These are phyloP conservation scores for Ceratotherium simum DNA, from an alignment of 2,113 vertebrate genomes.

Conservation along the genomic window DNA sequence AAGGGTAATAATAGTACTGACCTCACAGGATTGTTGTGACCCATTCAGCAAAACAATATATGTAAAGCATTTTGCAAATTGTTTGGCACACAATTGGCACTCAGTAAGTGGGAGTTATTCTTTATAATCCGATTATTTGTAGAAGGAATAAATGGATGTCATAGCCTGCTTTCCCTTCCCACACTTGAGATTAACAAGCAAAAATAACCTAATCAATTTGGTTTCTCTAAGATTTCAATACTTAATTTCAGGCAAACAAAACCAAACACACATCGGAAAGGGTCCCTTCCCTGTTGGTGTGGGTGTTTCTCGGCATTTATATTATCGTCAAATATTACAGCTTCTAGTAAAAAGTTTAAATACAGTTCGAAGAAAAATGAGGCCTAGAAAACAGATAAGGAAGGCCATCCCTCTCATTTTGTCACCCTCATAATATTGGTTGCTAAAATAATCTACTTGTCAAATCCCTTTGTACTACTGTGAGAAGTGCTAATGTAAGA, in stretches of 20 bases:
- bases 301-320: slow-evolving; percentile 61
- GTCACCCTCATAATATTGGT: slow-evolving; percentile 60
- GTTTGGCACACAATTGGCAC: not conserved
- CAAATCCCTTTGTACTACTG: slow-evolving; percentile 62
- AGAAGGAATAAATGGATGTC: slow-evolving; percentile 16
- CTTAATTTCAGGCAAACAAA: slow-evolving; percentile 62
- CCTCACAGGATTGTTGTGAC: not conserved
- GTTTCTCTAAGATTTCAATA: slow-evolving; percentile 6
- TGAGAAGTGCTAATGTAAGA: slow-evolving; percentile 66
- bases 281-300: slow-evolving; percentile 4
- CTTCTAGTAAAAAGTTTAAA: slow-evolving; percentile 57
- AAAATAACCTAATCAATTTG: slow-evolving; percentile 25
- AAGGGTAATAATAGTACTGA: not conserved
- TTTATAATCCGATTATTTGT: slow-evolving; percentile 21
- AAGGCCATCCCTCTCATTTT: slow-evolving; percentile 61
- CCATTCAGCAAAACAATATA: not conserved
- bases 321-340: slow-evolving; percentile 57
- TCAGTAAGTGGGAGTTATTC: not conserved
- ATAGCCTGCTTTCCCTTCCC: not conserved
- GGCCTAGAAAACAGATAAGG: slow-evolving; percentile 60
- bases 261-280: slow-evolving; percentile 8
- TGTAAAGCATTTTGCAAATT: slow-evolving; percentile 46
- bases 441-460: slow-evolving; percentile 71
- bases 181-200: slow-evolving; percentile 12
- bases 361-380: slow-evolving; percentile 60